phyloP scores from a whole-genome alignment of 1,140 invertebrate genomes.

The Calliphora vicina region DNA sequence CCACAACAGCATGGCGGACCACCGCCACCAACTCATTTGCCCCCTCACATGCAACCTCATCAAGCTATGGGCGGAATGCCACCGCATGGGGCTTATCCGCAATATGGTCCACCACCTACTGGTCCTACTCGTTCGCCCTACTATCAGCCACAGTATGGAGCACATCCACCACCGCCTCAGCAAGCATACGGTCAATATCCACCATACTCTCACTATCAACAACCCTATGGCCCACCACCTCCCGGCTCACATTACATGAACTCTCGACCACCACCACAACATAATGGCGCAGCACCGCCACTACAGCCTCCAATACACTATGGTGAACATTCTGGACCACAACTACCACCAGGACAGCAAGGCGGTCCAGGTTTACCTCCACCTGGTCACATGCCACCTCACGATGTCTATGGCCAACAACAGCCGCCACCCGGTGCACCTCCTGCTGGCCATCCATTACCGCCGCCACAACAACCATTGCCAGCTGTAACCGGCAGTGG shows the following conservation, averaged over 20 bases:
- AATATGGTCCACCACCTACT: constrained; percentile 53
- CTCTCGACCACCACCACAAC: constrained; percentile 51
- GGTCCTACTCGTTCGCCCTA: constrained; percentile 71
- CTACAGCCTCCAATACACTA: constrained; percentile 43
- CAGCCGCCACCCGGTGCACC: constrained; percentile 16
- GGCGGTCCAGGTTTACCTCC: constrained; percentile 35
- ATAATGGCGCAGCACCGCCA: constrained; percentile 41
- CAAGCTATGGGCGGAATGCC: constrained; percentile 66
- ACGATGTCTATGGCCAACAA: constrained; percentile 23
- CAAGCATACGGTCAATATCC: constrained; percentile 69
- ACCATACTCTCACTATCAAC: constrained; percentile 69
- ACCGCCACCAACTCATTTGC: constrained; percentile 57
- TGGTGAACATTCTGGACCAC: constrained; percentile 43
- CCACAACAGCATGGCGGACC: constrained; percentile 46
- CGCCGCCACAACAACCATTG: not conserved
- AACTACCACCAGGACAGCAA: constrained; percentile 40
- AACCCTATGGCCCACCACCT: constrained; percentile 68
- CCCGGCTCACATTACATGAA: constrained; percentile 64
- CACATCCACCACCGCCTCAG: constrained; percentile 65
- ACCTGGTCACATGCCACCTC: constrained; percentile 26
- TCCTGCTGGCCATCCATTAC: not conserved
- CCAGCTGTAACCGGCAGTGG: not conserved
- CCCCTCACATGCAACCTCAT: constrained; percentile 59
- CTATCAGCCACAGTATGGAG: constrained; percentile 71
- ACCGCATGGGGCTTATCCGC: constrained; percentile 63